These are phyloP conservation scores for Amblyopsis rosae DNA, from an alignment of 2,113 vertebrate species.

Conservation along the genomic window DNA sequence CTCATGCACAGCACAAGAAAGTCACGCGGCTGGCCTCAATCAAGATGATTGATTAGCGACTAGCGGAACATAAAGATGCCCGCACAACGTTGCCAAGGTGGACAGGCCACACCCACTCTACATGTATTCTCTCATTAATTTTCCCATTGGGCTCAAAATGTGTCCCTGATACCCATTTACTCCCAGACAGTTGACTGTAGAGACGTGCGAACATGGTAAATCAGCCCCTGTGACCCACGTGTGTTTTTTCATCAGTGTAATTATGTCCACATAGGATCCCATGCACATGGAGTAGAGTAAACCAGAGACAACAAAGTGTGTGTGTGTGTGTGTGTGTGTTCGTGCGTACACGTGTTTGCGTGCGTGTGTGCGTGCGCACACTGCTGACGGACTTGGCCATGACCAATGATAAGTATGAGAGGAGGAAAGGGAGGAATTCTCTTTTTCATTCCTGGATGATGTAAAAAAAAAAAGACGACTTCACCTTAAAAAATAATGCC, in stretches of 20 bases:
- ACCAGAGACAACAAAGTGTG: too few species aligned
- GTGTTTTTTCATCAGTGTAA: conserved; percentile 2
- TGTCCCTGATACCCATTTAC: too few species aligned
- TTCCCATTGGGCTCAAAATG: too few species aligned
- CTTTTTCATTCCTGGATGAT: neutral
- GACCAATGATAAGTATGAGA: neutral
- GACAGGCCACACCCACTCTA: too few species aligned
- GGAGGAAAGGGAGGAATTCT: neutral
- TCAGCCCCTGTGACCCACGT: neutral
- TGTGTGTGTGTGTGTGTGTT: neutral
- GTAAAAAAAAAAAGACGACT: neutral
- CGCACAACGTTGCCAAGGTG: too few species aligned
- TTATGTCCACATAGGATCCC: neutral
- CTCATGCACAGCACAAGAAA: conserved; percentile 23
- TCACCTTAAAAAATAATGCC: neutral
- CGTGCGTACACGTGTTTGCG: neutral
- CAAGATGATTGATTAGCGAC: too few species aligned
- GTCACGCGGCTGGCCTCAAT: neutral
- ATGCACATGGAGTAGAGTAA: too few species aligned
- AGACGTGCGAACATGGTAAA: too few species aligned
- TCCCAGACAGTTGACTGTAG: too few species aligned
- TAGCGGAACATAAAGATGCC: too few species aligned
- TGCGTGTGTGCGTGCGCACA: neutral
- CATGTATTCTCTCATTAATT: too few species aligned
- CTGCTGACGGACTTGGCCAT: neutral